Conservation (phyloP, 2,888 invertebrate genomes). For the Mythimna vitellina region DNA sequence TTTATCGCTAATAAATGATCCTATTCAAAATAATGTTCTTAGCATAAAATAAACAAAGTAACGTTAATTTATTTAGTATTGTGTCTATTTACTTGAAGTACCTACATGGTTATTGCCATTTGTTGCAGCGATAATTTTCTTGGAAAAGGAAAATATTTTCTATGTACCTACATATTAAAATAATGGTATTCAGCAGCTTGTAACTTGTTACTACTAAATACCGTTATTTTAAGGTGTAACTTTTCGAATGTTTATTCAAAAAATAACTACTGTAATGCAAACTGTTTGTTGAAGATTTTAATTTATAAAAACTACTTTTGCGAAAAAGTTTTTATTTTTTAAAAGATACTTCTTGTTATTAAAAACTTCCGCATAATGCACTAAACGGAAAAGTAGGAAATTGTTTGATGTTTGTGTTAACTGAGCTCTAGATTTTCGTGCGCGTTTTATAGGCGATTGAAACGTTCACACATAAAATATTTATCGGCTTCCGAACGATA, state of each 20-base stretch:
- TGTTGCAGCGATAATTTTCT: slow-evolving; percentile 15
- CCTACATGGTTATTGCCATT: slow-evolving; percentile 7
- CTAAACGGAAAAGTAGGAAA: slow-evolving; percentile 65
- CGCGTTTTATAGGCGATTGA: slow-evolving; percentile 67
- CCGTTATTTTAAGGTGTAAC: not conserved
- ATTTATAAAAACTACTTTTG: not conserved
- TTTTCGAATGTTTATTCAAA: not conserved
- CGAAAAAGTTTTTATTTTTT: not conserved
- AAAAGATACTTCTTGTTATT: slow-evolving; percentile 35
- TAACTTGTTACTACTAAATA: not conserved
- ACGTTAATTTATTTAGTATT: slow-evolving; percentile 31
- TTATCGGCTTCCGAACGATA: slow-evolving; percentile 63
- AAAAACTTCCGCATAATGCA: slow-evolving; percentile 63
- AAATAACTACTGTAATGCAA: not conserved
- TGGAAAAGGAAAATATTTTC: not conserved
- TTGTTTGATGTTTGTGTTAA: slow-evolving; percentile 69
- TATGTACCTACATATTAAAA: slow-evolving; percentile 1
- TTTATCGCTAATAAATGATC: slow-evolving; percentile 47
- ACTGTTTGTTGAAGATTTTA: not conserved
- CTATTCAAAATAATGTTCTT: slow-evolving; percentile 45
- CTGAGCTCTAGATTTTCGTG: slow-evolving; percentile 69
- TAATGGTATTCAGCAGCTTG: not conserved
- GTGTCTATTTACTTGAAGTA: slow-evolving; percentile 13
- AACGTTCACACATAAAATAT: slow-evolving; percentile 67
- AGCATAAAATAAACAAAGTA: slow-evolving; percentile 37